These are phyloP conservation scores for Nyctereutes procyonoides DNA, from an alignment of 2,113 vertebrate species.

Conservation along the genomic window DNA sequence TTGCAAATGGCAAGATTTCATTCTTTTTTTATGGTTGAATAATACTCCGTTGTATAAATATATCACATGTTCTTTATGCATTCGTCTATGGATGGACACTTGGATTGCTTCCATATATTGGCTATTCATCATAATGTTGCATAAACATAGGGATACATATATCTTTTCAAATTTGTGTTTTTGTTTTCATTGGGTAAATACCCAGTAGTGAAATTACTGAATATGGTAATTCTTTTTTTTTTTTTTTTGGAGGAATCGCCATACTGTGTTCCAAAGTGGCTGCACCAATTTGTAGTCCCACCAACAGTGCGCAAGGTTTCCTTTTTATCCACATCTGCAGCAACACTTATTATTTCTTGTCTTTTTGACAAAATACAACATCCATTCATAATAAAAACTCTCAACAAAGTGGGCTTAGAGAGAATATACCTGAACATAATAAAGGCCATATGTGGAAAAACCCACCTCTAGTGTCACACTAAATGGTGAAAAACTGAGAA, in stretches of 20 bases:
- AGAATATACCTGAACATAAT: neutral
- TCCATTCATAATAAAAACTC: neutral
- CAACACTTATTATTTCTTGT: neutral
- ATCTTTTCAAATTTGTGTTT: neutral
- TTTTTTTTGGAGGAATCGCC: neutral
- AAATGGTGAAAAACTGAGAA: neutral
- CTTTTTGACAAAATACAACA: neutral
- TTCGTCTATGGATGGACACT: neutral
- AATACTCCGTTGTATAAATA: neutral
- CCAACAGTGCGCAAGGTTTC: neutral
- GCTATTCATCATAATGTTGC: neutral
- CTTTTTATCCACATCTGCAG: neutral
- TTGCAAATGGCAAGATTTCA: neutral
- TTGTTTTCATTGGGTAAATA: neutral
- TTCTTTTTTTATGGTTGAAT: neutral
- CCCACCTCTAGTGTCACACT: neutral
- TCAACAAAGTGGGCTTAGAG: neutral
- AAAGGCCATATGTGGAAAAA: neutral
- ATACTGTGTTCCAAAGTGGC: neutral
- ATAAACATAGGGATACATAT: neutral
- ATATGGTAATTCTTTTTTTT: neutral
- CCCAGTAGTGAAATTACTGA: neutral
- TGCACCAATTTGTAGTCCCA: neutral
- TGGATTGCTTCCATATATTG: neutral
- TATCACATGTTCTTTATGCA: neutral